phyloP scores from a whole-genome alignment of 2,888 invertebrate species.

The Phaedon cochleariae region DNA sequence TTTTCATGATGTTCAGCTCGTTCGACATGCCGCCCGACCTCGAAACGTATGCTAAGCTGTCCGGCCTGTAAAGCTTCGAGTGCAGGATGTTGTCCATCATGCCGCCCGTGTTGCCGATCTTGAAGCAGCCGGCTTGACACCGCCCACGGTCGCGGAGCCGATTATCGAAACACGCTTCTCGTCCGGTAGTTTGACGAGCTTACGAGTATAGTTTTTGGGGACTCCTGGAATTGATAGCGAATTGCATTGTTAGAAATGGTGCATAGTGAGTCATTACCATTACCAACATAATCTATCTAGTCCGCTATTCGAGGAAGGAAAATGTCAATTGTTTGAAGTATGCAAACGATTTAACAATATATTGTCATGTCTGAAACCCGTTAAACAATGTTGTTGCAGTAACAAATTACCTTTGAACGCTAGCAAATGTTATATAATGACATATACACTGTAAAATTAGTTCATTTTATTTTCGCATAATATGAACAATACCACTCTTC shows the following conservation, averaged over 20 bases:
- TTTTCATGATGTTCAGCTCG: constrained; percentile 99
- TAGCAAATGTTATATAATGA: too few relatives aligned
- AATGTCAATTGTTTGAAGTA: too few relatives aligned
- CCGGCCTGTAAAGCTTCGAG: constrained; percentile 95
- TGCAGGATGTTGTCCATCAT: constrained; percentile 99
- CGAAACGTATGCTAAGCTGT: constrained; percentile 97
- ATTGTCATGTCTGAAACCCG: too few relatives aligned
- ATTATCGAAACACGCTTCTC: constrained; percentile 69
- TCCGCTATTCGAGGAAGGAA: constrained; percentile 99
- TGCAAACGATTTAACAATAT: too few relatives aligned
- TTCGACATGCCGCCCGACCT: constrained; percentile 99
- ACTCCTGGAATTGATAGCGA: constrained; percentile 66
- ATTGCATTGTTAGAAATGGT: too few relatives aligned
- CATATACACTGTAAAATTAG: too few relatives aligned
- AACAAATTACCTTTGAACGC: too few relatives aligned
- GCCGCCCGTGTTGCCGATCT: constrained; percentile 99
- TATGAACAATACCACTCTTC: too few relatives aligned
- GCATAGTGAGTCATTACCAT: too few relatives aligned
- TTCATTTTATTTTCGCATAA: too few relatives aligned
- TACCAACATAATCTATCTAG: constrained; percentile 98
- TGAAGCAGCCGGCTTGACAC: constrained; percentile 98
- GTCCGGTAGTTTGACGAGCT: constrained; percentile 85
- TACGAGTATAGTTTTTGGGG: constrained; percentile 97
- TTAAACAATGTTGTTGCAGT: too few relatives aligned
- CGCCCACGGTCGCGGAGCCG: constrained; percentile 92